Conservation (phyloP, 2,113 vertebrate genomes). For the Elaphurus davidianus region DNA sequence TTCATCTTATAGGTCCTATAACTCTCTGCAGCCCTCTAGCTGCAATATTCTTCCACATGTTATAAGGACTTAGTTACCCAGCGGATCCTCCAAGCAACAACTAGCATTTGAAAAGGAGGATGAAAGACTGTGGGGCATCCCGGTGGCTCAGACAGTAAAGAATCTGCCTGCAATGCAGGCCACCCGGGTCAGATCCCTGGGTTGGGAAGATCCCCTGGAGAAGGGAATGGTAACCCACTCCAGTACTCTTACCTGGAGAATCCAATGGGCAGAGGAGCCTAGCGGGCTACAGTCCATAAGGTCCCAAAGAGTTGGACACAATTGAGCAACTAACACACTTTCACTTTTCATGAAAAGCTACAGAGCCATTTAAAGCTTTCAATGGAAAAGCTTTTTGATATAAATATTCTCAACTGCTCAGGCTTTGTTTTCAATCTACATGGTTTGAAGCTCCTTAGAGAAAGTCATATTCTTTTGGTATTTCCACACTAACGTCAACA, state of each 20-base stretch:
- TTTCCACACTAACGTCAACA: not conserved
- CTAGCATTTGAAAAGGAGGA: not conserved
- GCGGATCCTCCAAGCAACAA: not conserved
- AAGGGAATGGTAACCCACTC: not conserved
- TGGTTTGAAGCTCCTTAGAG: not conserved
- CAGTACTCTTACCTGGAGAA: not conserved
- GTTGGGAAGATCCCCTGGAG: not conserved
- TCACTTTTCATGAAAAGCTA: not conserved
- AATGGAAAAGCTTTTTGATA: not conserved
- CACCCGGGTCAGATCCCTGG: not conserved
- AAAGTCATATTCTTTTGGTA: not conserved
- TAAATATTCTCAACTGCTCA: not conserved
- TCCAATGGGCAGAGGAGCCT: not conserved
- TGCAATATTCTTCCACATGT: not conserved
- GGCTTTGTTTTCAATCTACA: not conserved
- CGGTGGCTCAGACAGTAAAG: not conserved
- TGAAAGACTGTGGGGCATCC: not conserved
- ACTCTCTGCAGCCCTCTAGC: not conserved
- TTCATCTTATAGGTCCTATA: not conserved
- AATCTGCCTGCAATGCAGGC: not conserved
- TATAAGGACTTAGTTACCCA: not conserved
- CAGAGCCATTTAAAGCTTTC: not conserved
- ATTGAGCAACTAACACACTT: not conserved
- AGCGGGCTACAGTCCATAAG: not conserved
- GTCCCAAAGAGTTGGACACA: not conserved